A percentile compares a stretch with the other conserved stretches of the same genome.
Conservation (phyloP, 2,888 invertebrate species). For the Oscheius sp. region DNA sequence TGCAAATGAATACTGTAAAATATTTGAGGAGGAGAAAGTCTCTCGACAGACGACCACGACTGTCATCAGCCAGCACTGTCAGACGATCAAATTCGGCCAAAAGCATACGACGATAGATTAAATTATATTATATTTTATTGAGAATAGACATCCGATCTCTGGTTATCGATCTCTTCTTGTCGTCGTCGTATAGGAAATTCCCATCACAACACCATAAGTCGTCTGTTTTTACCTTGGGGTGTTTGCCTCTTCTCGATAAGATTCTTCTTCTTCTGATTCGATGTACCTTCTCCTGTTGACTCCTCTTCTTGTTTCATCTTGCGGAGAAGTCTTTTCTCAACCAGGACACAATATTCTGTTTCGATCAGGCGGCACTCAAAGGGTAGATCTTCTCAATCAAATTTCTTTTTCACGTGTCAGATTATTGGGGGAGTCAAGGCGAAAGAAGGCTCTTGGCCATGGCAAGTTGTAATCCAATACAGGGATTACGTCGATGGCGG, state of each 20-base stretch:
- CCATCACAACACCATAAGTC: too few species aligned
- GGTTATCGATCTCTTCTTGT: too few species aligned
- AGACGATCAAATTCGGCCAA: slow-evolving; percentile 15
- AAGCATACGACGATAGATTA: slow-evolving; percentile 8
- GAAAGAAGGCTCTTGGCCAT: slow-evolving; percentile 9
- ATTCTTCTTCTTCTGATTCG: background rate
- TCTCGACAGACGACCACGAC: slow-evolving; percentile 9
- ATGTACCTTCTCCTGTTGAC: background rate
- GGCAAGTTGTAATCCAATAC: slow-evolving; percentile 21
- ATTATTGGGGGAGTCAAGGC: slow-evolving; percentile 24
- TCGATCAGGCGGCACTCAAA: background rate
- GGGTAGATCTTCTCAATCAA: background rate
- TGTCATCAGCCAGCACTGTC: background rate
- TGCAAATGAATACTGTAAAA: too few species aligned
- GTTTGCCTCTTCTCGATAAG: too few species aligned
- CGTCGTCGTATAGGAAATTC: too few species aligned
- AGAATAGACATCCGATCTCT: too few species aligned
- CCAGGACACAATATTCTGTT: too few species aligned
- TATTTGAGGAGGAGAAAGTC: slow-evolving; percentile 12
- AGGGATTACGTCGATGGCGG: slow-evolving; percentile 13
- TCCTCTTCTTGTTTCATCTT: background rate
- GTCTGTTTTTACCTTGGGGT: too few species aligned
- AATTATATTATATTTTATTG: background rate
- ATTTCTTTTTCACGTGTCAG: background rate
- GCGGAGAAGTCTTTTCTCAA: background rate